Base-by-base conservation (phyloP, 2,797 vertebrate genomes). In the Phoebastria nigripes region DNA sequence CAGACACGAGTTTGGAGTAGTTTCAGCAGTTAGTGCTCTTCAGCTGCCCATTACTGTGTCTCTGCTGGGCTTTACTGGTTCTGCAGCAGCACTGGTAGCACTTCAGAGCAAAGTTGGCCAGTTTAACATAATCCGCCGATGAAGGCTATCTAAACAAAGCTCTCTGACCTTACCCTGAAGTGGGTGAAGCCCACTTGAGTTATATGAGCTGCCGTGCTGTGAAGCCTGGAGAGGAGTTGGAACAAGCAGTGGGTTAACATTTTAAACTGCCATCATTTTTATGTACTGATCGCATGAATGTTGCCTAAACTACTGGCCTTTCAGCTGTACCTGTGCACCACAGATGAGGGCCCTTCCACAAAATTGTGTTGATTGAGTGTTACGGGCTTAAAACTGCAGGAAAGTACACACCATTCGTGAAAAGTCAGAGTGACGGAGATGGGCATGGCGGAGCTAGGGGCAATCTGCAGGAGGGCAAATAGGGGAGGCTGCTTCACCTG, bases 271-370 rank as follows among this genome's bases (percentile, higher is more conserved):
- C 20, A 1, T 52, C 8, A 2, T 31, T 55, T 51, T n/a, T 51
- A 11, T n/a, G 44, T 15, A 3, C 47, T 42, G 29, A 2, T 46
- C 3, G 0, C 5, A 22, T 2, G 42, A 44, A 8, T 4, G 24
- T 19, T 69, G 46, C 51, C 65, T 51, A 31, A 55, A 29, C 18
- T 22, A 4, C 59, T 31, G 61, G 42, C 73, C 66, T 82, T 78
- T 24, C 55, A 46, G 35, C 11, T 35, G 19, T 24, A 5, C 39
- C 61, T 7, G 1, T 24, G 47, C 33, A 28, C 44, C 49, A 20
- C 26, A 19, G 21, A 28, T 17, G 44, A 61, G 49, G 46, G 35
- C 11, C 11, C 72, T 46, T 44, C 26, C 76, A 18, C 63, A 46
- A 11, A 55, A 12, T 15, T 25, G 7, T 42, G 35, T 54, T 10